These are phyloP conservation scores for Drosophila ananassae DNA, from an alignment of 1,140 invertebrate species.

Conservation along the genomic window DNA sequence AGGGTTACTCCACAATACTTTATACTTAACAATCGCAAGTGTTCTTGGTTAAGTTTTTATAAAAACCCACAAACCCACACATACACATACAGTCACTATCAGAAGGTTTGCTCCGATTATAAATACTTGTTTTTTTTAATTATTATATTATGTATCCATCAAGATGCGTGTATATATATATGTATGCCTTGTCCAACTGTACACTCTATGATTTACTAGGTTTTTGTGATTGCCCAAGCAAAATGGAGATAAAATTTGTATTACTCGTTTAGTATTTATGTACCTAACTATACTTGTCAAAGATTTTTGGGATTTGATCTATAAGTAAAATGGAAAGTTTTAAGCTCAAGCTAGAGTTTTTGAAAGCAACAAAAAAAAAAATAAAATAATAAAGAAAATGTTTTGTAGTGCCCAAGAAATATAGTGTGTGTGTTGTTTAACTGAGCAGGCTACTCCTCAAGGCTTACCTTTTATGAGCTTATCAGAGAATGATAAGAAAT, in stretches of 20 bases:
- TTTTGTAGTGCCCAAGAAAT: constrained; percentile 69
- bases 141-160: constrained; percentile 13
- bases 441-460: not conserved
- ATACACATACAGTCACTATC: constrained; percentile 56
- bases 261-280: constrained; percentile 75
- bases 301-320: constrained; percentile 46
- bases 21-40: constrained; percentile 58
- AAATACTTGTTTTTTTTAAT: constrained; percentile 41
- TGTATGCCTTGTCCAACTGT: constrained; percentile 40
- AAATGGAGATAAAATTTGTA: constrained; percentile 57
- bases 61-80: constrained; percentile 17
- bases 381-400: constrained; percentile 54
- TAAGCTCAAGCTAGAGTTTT: constrained; percentile 22
- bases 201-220: constrained; percentile 41
- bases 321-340: constrained; percentile 36
- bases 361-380: constrained; percentile 17
- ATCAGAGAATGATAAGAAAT: not conserved
- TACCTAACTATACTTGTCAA: constrained; percentile 45
- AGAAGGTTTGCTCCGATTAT: constrained; percentile 28
- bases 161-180: constrained; percentile 45
- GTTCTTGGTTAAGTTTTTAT: constrained; percentile 60
- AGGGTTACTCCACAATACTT: constrained; percentile 53
- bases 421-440: not conserved
- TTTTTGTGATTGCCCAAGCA: constrained; percentile 55
- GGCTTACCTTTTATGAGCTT: not conserved